A percentile compares a stretch with the other conserved stretches of the same genome.
Conservation (phyloP, 2,113 vertebrate genomes). For the Notothenia coriiceps region DNA sequence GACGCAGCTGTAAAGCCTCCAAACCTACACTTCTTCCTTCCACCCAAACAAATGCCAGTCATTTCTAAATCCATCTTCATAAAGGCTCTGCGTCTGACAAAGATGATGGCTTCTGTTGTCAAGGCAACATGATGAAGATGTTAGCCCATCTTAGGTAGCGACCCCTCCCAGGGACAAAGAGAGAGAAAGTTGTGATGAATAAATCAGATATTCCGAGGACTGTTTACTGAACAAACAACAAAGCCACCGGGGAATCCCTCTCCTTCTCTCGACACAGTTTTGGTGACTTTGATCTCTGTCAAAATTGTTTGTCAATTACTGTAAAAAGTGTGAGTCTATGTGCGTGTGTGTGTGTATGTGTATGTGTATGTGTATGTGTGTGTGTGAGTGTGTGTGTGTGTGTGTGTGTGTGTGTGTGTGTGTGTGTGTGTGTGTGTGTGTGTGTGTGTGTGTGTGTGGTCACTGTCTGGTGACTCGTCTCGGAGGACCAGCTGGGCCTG, state of each 20-base stretch:
- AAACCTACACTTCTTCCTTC: neutral
- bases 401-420: slow-evolving; percentile 11
- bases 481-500: slow-evolving; percentile 76
- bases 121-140: slow-evolving; percentile 32
- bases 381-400: neutral
- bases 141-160: slow-evolving; percentile 3
- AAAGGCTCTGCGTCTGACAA: neutral
- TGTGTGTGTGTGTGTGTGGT: slow-evolving; percentile 27
- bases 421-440: neutral
- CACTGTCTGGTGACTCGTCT: slow-evolving; percentile 70
- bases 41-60: slow-evolving; percentile 2
- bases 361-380: slow-evolving; percentile 6
- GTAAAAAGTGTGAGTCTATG: slow-evolving; percentile 25
- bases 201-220: slow-evolving; percentile 10
- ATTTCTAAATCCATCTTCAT: slow-evolving; percentile 17
- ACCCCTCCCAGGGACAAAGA: slow-evolving; percentile 20
- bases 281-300: slow-evolving; percentile 58
- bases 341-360: neutral
- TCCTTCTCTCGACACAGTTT: slow-evolving; percentile 22
- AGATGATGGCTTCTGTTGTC: slow-evolving; percentile 27
- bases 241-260: slow-evolving; percentile 33
- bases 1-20: neutral
- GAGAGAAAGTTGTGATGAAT: slow-evolving; percentile 28
- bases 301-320: slow-evolving; percentile 59
- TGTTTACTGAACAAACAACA: slow-evolving; percentile 45